Percentiles rank a stretch among this genome's conserved stretches.
Evolutionary conservation across 2,113 vertebrate species (phyloP).

Genomic region (Leucopternis melanops): DNA sequence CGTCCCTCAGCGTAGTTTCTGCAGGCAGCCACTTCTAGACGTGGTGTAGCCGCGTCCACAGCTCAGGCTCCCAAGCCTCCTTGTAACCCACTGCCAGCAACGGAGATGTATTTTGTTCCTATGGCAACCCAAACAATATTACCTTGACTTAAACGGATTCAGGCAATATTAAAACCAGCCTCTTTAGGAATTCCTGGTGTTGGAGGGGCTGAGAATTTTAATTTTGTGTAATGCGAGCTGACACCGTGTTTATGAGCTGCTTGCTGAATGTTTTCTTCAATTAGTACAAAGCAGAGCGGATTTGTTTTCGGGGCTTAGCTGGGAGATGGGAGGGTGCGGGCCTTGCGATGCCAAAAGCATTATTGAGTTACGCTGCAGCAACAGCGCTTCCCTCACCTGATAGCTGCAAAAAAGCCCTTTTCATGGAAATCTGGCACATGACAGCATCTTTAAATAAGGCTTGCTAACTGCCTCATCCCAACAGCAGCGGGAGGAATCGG

Average conservation of each 20-base stretch:
- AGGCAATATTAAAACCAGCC: conserved; percentile 54
- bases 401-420: neutral
- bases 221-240: conserved; percentile 58
- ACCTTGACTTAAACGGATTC: conserved; percentile 57
- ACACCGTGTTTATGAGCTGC: conserved; percentile 58
- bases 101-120: neutral
- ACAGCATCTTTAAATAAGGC: neutral
- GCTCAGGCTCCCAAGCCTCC: neutral
- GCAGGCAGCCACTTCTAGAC: neutral
- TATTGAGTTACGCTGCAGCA: neutral
- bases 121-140: conserved; percentile 54
- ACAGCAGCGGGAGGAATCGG: neutral
- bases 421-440: neutral
- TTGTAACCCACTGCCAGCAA: neutral
- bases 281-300: conserved; percentile 28
- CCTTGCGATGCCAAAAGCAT: neutral
- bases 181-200: conserved; percentile 56
- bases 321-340: neutral
- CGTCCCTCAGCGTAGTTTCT: neutral
- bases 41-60: rapidly evolving
- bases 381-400: neutral
- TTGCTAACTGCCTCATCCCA: neutral
- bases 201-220: conserved; percentile 50
- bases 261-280: conserved; percentile 46
- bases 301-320: conserved; percentile 40